phyloP scores from a whole-genome alignment of 2,113 vertebrate genomes.

The Melanerpes aurifrons region DNA sequence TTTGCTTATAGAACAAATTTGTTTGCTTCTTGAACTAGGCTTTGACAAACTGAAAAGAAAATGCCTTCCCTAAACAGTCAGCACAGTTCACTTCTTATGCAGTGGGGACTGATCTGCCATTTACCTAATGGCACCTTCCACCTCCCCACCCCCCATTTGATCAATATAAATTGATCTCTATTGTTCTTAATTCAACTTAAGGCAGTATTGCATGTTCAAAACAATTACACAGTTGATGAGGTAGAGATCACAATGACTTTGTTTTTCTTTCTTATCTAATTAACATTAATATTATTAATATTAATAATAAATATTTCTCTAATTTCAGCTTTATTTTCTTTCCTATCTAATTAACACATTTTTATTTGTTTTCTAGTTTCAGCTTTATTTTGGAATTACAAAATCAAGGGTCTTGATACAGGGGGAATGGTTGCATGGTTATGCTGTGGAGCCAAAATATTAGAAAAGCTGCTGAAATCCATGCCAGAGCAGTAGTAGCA shows the following conservation, averaged over 20 bases:
- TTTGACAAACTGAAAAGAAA: not conserved
- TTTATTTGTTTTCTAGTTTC: conserved; percentile 2
- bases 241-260: conserved; percentile 12
- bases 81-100: not conserved
- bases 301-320: not conserved
- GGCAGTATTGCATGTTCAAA: conserved; percentile 52
- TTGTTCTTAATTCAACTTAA: conserved; percentile 48
- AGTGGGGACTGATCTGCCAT: conserved; percentile 29
- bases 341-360: conserved; percentile 45
- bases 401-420: conserved; percentile 37
- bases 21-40: not conserved
- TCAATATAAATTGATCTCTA: conserved; percentile 60
- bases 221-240: conserved; percentile 21
- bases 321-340: not conserved
- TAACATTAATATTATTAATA: not conserved
- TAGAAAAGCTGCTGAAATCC: not conserved
- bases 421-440: conserved; percentile 27
- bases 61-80: not conserved
- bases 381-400: conserved; percentile 28
- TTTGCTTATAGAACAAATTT: conserved; percentile 22
- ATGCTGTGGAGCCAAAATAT: conserved; percentile 3
- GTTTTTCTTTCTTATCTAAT: conserved; percentile 41
- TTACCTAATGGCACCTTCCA: conserved; percentile 27
- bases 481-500: not conserved
- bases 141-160: not conserved